These are phyloP conservation scores for Luperina testacea DNA, from an alignment of 2,888 invertebrate species.

Conservation along the genomic window DNA sequence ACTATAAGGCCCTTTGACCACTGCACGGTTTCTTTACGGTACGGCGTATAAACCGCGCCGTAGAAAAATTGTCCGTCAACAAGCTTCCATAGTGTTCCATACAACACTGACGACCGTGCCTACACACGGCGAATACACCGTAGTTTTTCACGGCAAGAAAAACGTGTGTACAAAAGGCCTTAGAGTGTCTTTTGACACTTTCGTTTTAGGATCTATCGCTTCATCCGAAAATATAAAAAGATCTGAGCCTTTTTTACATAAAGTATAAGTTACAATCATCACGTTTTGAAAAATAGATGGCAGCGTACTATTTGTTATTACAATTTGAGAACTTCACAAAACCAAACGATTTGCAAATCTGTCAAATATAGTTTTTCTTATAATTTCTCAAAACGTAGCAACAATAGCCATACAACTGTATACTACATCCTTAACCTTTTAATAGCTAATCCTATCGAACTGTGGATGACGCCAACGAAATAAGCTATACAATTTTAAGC, in stretches of 20 bases:
- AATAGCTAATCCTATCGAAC: constrained; percentile 45
- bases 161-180: neutral
- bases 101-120: neutral
- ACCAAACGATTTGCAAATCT: neutral
- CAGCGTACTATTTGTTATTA: neutral
- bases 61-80: neutral
- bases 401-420: constrained; percentile 16
- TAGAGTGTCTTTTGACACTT: neutral
- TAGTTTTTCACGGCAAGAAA: neutral
- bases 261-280: neutral
- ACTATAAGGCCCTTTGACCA: neutral
- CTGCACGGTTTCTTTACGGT: neutral
- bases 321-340: neutral
- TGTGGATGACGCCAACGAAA: constrained; percentile 61
- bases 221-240: constrained; percentile 12
- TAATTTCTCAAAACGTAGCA: constrained; percentile 26
- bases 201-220: constrained; percentile 14
- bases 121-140: neutral
- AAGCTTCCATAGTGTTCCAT: neutral
- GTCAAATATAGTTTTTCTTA: neutral
- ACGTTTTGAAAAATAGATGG: constrained; percentile 13
- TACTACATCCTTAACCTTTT: constrained; percentile 24
- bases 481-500: constrained; percentile 66
- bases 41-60: neutral
- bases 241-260: constrained; percentile 24